Base-by-base conservation (phyloP, 2,888 invertebrate species). In the Eristalis tenax region DNA sequence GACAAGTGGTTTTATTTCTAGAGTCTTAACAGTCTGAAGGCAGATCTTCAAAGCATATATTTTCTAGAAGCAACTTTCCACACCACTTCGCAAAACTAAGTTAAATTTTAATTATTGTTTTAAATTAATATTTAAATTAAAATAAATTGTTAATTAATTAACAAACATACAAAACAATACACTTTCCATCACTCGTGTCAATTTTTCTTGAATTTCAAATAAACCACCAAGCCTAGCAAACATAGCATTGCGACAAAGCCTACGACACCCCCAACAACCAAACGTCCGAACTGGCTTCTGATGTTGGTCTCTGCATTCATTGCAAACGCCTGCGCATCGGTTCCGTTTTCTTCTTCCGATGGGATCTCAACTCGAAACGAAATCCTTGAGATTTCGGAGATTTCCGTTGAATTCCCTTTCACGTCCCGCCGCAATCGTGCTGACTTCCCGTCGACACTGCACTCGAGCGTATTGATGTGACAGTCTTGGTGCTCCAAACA, bases 401-500 rank as follows among this genome's bases (percentile, higher is more conserved):
- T 88, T 79, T 91, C 92, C 0, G 90, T 91, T 0, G 84, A 85
- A 81, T 91, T 90, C 10, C 65, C 56, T 4, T 40, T 11, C 0
- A 88, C 61, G 63, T 90, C 87, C 83, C 92, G 90, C 71, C 89
- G 89, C 0, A 91, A 90, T 0, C 93, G 89, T 43, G 89, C 89
- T 3, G 88, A 57, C 78, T 82, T 88, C 0, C 38, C 78, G 0
- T 89, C 89, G 4, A n/a, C 50, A 10, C 88, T 89, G 32, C 93
- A 93, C 35, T 91, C 90, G 56, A 91, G 90, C 0, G 82, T 18
- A 43, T 90, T 90, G 0, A 93, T 90, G 78, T 91, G 90, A 89
- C 95, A 95, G 89, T 95, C 95, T 1, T 91, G 91, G 1, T 93
- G 91, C 77, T 94, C 94, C 59, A 95, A 83, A 86, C 95, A 95